Conservation (phyloP, 2,888 invertebrate genomes). For the Epinotia bilunana region DNA sequence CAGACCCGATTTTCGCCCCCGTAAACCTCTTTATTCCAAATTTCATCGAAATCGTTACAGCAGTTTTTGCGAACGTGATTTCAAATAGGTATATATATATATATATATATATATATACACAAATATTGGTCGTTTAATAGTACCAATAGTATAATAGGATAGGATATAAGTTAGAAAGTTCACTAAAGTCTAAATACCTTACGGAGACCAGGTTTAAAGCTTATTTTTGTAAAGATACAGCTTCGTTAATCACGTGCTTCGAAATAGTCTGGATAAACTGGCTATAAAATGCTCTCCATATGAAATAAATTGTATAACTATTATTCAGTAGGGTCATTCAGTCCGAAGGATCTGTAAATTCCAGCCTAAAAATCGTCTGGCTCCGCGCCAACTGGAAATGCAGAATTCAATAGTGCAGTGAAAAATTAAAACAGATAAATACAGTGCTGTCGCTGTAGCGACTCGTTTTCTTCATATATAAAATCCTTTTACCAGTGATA, state of each 20-base stretch:
- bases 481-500: not conserved
- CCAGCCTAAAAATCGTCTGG: slow-evolving; percentile 39
- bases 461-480: slow-evolving; percentile 20
- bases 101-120: no score
- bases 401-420: slow-evolving; percentile 44
- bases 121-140: no score
- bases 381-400: slow-evolving; percentile 41
- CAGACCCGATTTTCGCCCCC: no score
- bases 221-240: not conserved
- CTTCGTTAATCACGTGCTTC: slow-evolving; percentile 7
- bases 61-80: no score
- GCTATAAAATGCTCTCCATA: slow-evolving; percentile 11
- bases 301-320: slow-evolving; percentile 30
- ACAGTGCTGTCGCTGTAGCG: slow-evolving; percentile 31
- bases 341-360: slow-evolving; percentile 39
- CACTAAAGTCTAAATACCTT: not conserved
- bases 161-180: not conserved
- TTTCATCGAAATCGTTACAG: no score
- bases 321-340: slow-evolving; percentile 36
- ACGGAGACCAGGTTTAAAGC: not conserved
- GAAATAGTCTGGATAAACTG: not conserved
- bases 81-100: no score
- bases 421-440: slow-evolving; percentile 46
- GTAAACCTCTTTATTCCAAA: no score
- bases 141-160: no score